Conservation (phyloP, 2,888 invertebrate species). For the Macaria liturata region DNA sequence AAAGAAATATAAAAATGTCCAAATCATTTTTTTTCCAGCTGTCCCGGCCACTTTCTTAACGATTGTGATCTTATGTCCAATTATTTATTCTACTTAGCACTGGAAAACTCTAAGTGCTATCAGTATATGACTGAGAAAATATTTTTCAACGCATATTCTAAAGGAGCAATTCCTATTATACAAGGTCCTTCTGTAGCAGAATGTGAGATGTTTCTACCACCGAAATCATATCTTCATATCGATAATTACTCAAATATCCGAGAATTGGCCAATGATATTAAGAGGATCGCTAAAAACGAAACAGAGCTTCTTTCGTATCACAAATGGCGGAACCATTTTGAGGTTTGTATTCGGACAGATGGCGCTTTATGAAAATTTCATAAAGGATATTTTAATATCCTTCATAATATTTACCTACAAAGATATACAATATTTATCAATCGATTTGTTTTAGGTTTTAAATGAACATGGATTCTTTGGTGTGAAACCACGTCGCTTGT, state of each 20-base stretch:
- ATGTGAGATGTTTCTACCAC: conserved; percentile 80
- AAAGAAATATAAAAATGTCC: not conserved
- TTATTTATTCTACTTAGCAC: conserved; percentile 87
- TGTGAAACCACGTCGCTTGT: conserved; percentile 78
- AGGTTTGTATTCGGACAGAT: conserved; percentile 30
- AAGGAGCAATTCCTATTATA: conserved; percentile 85
- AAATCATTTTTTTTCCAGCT: conserved; percentile 67
- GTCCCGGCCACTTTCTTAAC: conserved; percentile 84
- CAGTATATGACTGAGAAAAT: conserved; percentile 89
- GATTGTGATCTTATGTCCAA: conserved; percentile 82
- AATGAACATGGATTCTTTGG: conserved; percentile 86
- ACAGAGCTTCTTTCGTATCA: conserved; percentile 74
- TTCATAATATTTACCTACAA: too few species aligned
- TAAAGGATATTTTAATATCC: too few species aligned
- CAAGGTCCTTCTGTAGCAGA: conserved; percentile 83
- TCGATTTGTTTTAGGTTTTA: not conserved
- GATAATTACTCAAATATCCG: conserved; percentile 77
- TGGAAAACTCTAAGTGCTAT: conserved; percentile 87
- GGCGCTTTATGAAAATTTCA: too few species aligned
- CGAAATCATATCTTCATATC: conserved; percentile 84
- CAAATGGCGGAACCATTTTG: conserved; percentile 83
- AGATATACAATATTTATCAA: too few species aligned
- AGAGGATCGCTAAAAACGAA: conserved; percentile 60
- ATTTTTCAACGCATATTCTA: conserved; percentile 85
- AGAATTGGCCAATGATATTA: conserved; percentile 79